Percentiles rank a stretch among this genome's conserved stretches.
Evolutionary conservation across 2,888 invertebrate species (phyloP).

Genomic region (Scaptomyza tumidula): DNA sequence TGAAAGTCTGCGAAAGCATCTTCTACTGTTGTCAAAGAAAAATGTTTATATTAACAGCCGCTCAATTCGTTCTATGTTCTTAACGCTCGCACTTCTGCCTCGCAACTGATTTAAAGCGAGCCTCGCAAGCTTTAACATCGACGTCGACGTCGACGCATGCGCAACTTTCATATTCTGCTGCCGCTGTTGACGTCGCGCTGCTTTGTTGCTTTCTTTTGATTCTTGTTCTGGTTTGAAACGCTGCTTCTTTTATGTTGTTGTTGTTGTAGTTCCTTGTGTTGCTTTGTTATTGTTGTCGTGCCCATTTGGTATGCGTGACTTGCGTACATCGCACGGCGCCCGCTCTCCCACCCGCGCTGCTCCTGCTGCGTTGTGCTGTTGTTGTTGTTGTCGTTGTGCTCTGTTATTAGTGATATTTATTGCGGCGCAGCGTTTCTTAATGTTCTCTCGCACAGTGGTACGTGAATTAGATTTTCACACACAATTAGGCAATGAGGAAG

Average conservation of each 20-base stretch:
- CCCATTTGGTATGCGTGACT: constrained; percentile 80
- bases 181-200: constrained; percentile 29
- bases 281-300: constrained; percentile 59
- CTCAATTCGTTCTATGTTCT: constrained; percentile 64
- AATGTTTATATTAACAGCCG: constrained; percentile 9
- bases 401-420: constrained; percentile 53
- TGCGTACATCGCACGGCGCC: constrained; percentile 47
- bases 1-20: constrained; percentile 60
- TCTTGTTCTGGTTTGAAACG: constrained; percentile 65
- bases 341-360: constrained; percentile 25
- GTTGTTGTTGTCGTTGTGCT: no score
- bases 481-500: constrained; percentile 76
- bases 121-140: constrained; percentile 49
- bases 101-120: constrained; percentile 68
- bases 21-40: constrained; percentile 5
- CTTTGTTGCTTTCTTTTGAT: constrained; percentile 67
- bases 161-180: constrained; percentile 75
- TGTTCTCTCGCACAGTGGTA: constrained; percentile 63
- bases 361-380: constrained; percentile 1
- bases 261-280: constrained; percentile 36
- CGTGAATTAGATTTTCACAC: constrained; percentile 63
- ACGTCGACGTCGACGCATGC: constrained; percentile 58
- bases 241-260: constrained; percentile 10
- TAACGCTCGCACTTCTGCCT: constrained; percentile 67
- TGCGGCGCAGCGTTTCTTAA: constrained; percentile 11